These are phyloP conservation scores for Urocyon cinereoargenteus DNA, from an alignment of 2,797 vertebrate genomes.

Conservation along the genomic window DNA sequence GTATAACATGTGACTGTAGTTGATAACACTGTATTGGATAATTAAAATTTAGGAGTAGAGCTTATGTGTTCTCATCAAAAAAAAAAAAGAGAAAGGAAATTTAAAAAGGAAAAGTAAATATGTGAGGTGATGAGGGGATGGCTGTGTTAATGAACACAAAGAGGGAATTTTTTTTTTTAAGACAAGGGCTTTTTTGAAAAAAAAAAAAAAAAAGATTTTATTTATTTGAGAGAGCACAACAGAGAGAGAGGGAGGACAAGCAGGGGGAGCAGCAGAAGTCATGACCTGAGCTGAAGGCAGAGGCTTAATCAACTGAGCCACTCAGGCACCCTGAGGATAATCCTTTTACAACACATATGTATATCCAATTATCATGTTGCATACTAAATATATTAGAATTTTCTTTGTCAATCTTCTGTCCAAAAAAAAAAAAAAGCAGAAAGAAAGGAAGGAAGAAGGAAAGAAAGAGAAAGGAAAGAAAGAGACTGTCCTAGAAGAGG, in stretches of 20 bases:
- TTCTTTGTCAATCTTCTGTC: not conserved
- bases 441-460: not conserved
- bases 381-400: not conserved
- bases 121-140: not conserved
- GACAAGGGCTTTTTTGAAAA: too few relatives aligned
- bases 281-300: too few relatives aligned
- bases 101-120: not conserved
- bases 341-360: not conserved
- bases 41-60: not conserved
- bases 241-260: too few relatives aligned
- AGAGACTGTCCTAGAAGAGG: not conserved
- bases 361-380: not conserved
- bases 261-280: too few relatives aligned
- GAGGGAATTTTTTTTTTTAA: not conserved
- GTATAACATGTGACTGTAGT: not conserved
- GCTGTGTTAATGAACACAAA: not conserved
- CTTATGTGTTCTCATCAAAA: not conserved
- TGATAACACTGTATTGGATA: not conserved
- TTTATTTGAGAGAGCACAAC: too few relatives aligned
- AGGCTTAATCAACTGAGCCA: too few relatives aligned
- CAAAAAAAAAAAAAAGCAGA: not conserved
- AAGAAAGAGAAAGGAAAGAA: not conserved
- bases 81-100: too few relatives aligned
- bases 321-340: not conserved
- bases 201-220: too few relatives aligned